Evolutionary conservation across 2,797 vertebrate species (phyloP), one percentile per base, ranked within the genome.

Genomic region (Prionace glauca): DNA sequence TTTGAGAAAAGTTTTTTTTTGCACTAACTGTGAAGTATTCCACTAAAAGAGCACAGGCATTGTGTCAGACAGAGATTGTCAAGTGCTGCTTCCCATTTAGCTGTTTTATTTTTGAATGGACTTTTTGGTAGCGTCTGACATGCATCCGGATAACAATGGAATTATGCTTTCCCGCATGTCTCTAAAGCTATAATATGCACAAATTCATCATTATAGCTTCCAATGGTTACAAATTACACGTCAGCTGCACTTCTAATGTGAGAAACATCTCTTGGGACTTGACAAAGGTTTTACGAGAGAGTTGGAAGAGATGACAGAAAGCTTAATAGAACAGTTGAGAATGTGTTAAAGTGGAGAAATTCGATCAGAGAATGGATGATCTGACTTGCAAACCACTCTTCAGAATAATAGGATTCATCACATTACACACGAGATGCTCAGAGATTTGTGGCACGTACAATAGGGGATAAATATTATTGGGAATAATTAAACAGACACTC

Each of bases 1-100:
- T 92, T 69, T 69, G n/a, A 69, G 62, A 62, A n/a, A 62, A 62
- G 50, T 88, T 60, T 88, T 91, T 91, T 91, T 91, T 91, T 65
- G n/a, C 88, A 67, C 88, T n/a, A 20, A 62, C 62, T 36, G 65
- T 8, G 22, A 41, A 92, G n/a, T 69, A 69, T 24, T 20, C 22
- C 62, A 67, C n/a, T 18, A 20, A 65, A 65, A 91, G 88, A 22
- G 62, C 12, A 7, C 16, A n/a, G 62, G 62, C 62, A 11, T n/a
- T n/a, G 88, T n/a, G 5, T 9, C 1, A 56, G 50, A 56, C 32
- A 18, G 62, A 11, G 32, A 67, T 41, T 20, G n/a, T 36, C 14
- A 14, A 81, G 20, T 81, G 79, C 62, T 67, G 22, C 2, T 92
- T 69, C 36, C 65, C n/a, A 92, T 18, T 20, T 2, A 92, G 0